phyloP scores from a whole-genome alignment of 2,888 invertebrate species.

The Atrina japonica region DNA sequence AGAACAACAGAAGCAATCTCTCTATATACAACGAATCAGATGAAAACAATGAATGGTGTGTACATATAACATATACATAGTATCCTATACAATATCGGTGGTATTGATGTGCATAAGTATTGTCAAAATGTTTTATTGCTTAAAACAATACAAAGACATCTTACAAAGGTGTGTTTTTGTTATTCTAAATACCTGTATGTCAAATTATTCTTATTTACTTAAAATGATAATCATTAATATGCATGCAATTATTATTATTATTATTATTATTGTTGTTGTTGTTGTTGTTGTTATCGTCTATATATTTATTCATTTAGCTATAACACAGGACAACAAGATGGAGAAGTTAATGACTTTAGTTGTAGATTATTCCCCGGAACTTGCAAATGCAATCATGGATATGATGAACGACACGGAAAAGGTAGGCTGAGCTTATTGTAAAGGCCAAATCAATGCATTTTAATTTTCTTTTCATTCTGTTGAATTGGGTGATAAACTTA shows the following conservation, averaged over 20 bases:
- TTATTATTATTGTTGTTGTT: too few species aligned
- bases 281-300: conserved; percentile 10
- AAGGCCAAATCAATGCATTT: too few species aligned
- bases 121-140: too few species aligned
- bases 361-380: conserved; percentile 56
- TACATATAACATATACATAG: background rate
- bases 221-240: too few species aligned
- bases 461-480: too few species aligned
- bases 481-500: too few species aligned
- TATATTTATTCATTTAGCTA: conserved; percentile 50
- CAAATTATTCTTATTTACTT: background rate
- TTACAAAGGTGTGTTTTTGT: background rate
- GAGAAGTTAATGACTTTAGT: conserved; percentile 48
- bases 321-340: conserved; percentile 40
- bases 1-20: conserved; percentile 42
- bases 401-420: conserved; percentile 45
- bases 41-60: conserved; percentile 42
- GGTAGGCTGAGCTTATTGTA: too few species aligned
- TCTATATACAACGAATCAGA: conserved; percentile 38
- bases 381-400: conserved; percentile 44
- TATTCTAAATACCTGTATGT: background rate
- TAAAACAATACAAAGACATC: too few species aligned
- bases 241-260: too few species aligned
- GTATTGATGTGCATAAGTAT: too few species aligned
- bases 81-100: too few species aligned